A percentile compares a stretch with the other conserved stretches of the same genome.
Evolutionary conservation across 2,113 vertebrate species (phyloP).

Genomic region (Mus spicilegus): DNA sequence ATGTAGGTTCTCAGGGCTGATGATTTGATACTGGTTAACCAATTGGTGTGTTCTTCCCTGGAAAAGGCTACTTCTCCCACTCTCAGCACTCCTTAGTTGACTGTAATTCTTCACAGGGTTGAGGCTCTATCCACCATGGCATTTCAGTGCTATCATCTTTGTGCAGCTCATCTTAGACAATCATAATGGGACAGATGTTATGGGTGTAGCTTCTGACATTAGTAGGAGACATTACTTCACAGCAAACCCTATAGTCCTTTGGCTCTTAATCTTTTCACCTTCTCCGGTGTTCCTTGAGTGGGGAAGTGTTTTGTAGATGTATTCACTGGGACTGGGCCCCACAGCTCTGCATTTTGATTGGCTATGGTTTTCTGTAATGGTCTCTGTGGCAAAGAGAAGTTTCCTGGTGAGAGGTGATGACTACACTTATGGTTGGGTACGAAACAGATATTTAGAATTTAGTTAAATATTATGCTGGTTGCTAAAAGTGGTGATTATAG

Average conservation of each 20-base stretch:
- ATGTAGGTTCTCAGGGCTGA: neutral
- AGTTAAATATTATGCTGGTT: neutral
- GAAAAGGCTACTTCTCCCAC: neutral
- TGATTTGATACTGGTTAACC: neutral
- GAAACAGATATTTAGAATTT: neutral
- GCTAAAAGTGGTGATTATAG: neutral
- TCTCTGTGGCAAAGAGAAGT: neutral
- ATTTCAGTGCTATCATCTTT: neutral
- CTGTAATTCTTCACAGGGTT: neutral
- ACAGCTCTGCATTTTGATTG: neutral
- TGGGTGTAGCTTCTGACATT: neutral
- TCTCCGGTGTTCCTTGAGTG: neutral
- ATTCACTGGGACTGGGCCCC: neutral
- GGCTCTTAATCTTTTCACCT: neutral
- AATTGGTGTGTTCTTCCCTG: neutral
- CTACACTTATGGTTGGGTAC: neutral
- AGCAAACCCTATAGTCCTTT: neutral
- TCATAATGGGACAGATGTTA: neutral
- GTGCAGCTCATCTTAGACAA: neutral
- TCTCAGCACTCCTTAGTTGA: neutral
- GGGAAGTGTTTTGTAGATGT: neutral
- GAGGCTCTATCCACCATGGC: neutral
- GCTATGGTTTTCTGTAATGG: neutral
- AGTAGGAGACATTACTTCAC: neutral
- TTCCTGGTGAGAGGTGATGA: neutral